Evolutionary conservation across 2,888 invertebrate genomes (phyloP).

Genomic region (Harmothoe impar): DNA sequence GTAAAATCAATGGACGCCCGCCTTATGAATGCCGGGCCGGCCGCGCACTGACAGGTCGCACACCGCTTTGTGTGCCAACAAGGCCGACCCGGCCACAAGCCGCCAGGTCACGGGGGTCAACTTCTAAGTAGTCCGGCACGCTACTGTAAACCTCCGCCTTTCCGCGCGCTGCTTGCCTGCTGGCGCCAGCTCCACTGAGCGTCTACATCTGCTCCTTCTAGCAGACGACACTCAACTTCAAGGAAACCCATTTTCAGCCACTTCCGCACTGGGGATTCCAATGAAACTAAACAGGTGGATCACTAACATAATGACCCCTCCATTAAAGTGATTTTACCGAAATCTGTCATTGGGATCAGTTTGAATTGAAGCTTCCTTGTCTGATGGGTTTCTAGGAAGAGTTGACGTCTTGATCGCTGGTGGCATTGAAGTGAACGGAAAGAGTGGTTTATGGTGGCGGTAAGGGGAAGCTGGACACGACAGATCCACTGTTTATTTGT

Average conservation of each 20-base stretch:
- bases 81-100: constrained; percentile 52
- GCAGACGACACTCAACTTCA: constrained; percentile 4
- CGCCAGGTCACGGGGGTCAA: constrained; percentile 54
- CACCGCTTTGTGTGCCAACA: constrained; percentile 58
- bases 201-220: not conserved
- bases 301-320: not conserved
- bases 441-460: constrained; percentile 8
- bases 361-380: not conserved
- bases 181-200: not conserved
- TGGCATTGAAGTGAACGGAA: not conserved
- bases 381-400: not conserved
- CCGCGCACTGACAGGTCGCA: not conserved
- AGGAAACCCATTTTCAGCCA: not conserved
- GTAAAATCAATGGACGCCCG: constrained; percentile 53
- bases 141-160: constrained; percentile 39
- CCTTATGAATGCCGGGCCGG: constrained; percentile 47
- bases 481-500: constrained; percentile 38
- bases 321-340: not conserved
- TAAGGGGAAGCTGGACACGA: constrained; percentile 1
- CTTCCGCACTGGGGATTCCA: not conserved
- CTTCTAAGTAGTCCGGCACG: constrained; percentile 54
- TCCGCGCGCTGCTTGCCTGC: not conserved
- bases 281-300: not conserved
- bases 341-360: not conserved
- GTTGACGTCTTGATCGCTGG: not conserved